Conservation (phyloP, 1,140 invertebrate species). For the Cydia amplana region DNA sequence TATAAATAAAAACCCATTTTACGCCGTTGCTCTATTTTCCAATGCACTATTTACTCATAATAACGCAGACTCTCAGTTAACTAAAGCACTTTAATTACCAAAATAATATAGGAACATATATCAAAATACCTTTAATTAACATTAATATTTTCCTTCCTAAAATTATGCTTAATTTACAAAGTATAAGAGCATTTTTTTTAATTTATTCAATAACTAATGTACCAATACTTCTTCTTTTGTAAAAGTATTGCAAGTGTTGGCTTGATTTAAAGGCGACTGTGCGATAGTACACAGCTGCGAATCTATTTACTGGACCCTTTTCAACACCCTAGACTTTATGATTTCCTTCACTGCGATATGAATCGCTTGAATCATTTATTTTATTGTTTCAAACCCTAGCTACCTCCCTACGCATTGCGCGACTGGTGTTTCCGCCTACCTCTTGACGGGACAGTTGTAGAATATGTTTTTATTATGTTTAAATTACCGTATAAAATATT, state of each 20-base stretch:
- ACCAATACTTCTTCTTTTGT: not conserved
- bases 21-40: no score
- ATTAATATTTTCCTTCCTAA: no score
- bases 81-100: no score
- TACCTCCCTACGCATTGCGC: not conserved
- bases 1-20: no score
- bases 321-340: slow-evolving; percentile 32
- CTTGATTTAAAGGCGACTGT: slow-evolving; percentile 25
- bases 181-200: no score
- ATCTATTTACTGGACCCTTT: slow-evolving; percentile 28
- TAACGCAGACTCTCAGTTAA: no score
- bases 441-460: slow-evolving; percentile 1
- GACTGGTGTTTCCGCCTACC: slow-evolving; percentile 11
- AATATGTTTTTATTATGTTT: not conserved
- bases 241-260: not conserved
- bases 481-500: not conserved
- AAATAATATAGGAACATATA: no score
- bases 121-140: no score
- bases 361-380: slow-evolving; percentile 28
- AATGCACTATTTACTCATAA: no score
- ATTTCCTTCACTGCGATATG: slow-evolving; percentile 26
- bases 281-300: slow-evolving; percentile 19
- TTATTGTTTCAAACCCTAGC: slow-evolving; percentile 23
- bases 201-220: not conserved
- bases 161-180: no score